Percentiles rank a stretch among this genome's conserved stretches.
Conservation (phyloP, 2,797 vertebrate genomes). For the Remorina albescens region DNA sequence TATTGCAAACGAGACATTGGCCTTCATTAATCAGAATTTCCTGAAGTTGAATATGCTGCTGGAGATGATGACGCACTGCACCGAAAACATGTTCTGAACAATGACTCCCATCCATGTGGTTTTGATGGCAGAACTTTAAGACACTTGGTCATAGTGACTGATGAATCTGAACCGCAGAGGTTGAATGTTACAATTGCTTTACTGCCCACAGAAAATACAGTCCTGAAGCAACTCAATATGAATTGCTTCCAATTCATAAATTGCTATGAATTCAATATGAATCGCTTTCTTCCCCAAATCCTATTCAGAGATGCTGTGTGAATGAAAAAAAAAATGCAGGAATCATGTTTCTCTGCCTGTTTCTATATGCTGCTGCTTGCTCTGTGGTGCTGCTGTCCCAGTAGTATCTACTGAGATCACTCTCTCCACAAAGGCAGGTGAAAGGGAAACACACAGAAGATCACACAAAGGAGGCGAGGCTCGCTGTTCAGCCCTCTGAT, state of each 20-base stretch:
- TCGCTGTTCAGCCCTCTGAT: conserved; percentile 68
- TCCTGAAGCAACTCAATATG: conserved; percentile 26
- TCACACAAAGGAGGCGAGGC: conserved; percentile 67
- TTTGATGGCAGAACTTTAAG: conserved; percentile 4
- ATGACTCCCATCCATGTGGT: conserved; percentile 7
- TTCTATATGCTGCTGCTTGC: conserved; percentile 64
- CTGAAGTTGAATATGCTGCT: conserved; percentile 40
- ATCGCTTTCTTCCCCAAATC: conserved; percentile 14
- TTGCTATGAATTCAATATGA: conserved; percentile 22
- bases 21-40: conserved; percentile 62
- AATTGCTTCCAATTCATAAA: background rate
- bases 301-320: conserved; percentile 25
- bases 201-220: background rate
- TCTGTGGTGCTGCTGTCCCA: conserved; percentile 59
- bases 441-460: conserved; percentile 71
- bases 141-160: background rate
- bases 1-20: conserved; percentile 44
- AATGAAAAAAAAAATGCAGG: conserved; percentile 50
- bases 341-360: conserved; percentile 36
- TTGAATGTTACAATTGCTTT: conserved; percentile 25
- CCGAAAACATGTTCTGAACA: conserved; percentile 33
- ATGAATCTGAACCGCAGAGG: conserved; percentile 19
- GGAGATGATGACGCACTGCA: conserved; percentile 39
- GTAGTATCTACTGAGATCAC: conserved; percentile 61
- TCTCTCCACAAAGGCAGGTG: conserved; percentile 69